Base-by-base conservation (phyloP, 2,888 invertebrate genomes). In the Drosophila fulvimacula region DNA sequence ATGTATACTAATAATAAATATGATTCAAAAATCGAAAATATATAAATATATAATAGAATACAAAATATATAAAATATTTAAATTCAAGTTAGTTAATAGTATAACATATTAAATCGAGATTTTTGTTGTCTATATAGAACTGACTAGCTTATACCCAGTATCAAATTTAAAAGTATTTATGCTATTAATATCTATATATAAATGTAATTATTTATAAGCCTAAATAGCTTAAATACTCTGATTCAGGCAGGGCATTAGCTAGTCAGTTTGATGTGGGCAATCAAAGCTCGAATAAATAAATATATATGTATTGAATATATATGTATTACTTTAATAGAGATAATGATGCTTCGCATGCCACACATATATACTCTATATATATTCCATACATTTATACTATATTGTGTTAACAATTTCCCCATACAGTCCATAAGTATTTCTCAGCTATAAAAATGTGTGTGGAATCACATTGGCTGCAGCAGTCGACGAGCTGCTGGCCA, bases 371-470 rank as follows among this genome's bases (percentile, higher is more conserved):
- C 13, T 32, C 30, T 48, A 49, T 56, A 56, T 56, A 44, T 34
- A 56, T 44, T 44, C n/a, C 21, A 42, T 19, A 42, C 10, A n/a
- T 32, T 32, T 19, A 32, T 32, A 2, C 21, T 4, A 42, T 21
- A 34, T n/a, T 21, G 34, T 42, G 21, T 15, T 17, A n/a, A 53
- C 24, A 24, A 27, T 39, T 56, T 30, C 49, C 30, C 30, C 24
- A 42, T 7, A 32, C 41, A 41, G 17, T 15, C 9, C 21, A 19
- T 17, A 27, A 61, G 24, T 36, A 56, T 56, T 46, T 38, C 46
- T 11, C 32, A 39, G 42, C 10, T 49, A 68, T 73, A 56, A 73
- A 73, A 62, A 17, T 21, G 32, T n/a, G 19, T 39, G 48, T 7
- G 42, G 36, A 34, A 49, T 32, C 62, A 58, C 53, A 48, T 41